These are phyloP conservation scores for Stichodactyla helianthus DNA, from an alignment of 64 coral and sea anemone genomes.

Conservation along the genomic window DNA sequence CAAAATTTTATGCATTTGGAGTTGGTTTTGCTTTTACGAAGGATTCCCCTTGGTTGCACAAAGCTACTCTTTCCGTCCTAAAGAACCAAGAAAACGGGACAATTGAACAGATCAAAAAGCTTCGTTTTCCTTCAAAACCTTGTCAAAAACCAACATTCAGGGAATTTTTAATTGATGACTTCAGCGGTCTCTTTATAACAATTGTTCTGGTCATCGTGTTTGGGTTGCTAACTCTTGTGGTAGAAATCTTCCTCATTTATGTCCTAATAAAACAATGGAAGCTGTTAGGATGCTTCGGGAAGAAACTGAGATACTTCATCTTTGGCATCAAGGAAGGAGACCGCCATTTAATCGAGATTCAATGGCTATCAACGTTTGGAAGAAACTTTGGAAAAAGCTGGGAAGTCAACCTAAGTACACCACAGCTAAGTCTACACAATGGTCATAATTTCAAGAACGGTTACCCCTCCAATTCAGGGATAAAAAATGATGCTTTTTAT, in stretches of 20 bases:
- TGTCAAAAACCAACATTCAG: not conserved
- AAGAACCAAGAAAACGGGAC: constrained; percentile 67
- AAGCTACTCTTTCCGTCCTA: constrained; percentile 40
- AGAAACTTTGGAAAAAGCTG: constrained; percentile 16
- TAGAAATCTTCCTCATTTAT: constrained; percentile 38
- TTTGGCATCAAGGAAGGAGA: constrained; percentile 38
- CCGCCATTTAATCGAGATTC: not conserved
- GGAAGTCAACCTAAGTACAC: not conserved
- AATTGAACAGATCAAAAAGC: constrained; percentile 20
- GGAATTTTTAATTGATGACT: constrained; percentile 21
- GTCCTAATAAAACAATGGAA: constrained; percentile 34
- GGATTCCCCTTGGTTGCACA: constrained; percentile 26
- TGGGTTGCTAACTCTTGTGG: constrained; percentile 10
- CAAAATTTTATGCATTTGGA: constrained; percentile 40
- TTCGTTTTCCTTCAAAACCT: constrained; percentile 10
- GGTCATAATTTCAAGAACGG: not conserved
- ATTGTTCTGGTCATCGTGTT: constrained; percentile 23
- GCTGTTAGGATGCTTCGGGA: constrained; percentile 13
- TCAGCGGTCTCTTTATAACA: constrained; percentile 43
- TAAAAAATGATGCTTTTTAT: not conserved
- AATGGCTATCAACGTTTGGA: not conserved
- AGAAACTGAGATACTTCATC: constrained; percentile 14
- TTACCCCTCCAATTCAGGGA: not conserved
- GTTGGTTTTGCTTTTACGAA: constrained; percentile 40
- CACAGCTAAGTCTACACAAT: not conserved